Base-by-base conservation (phyloP, 2,113 vertebrate genomes). In the Otus sunia region DNA sequence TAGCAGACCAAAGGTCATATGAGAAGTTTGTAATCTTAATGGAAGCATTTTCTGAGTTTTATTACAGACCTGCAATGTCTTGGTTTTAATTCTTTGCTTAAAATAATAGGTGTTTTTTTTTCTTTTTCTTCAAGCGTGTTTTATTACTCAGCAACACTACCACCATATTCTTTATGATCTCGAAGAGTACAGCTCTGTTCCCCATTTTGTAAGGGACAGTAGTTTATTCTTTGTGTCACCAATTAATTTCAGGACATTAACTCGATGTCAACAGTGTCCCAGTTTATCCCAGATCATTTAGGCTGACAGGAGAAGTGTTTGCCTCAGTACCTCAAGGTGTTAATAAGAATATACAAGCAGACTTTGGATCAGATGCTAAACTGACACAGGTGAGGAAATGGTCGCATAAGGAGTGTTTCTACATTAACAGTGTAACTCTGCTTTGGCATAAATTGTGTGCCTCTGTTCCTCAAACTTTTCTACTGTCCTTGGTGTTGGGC, bases 221-320 rank as follows among this genome's bases (percentile, higher is more conserved):
- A 55, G 12, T 59, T 58, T 50, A 37, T 29, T 55, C 2, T 74
- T 78, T n/a, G 12, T 43, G 26, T 47, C 15, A 59, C 14, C 10
- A 79, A 79, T 41, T 59, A 9, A 94, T 90, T 90, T 82, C 29
- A 47, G 15, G 10, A 37, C 14, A 47, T 76, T 71, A 83, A 50
- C 9, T 1, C 0, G 1, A 3, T 50, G 19, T 77, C 58, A 77
- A 45, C 10, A 86, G 11, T 43, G 13, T 72, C 12, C 7, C 26
- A 39, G 3, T 55, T 82, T 90, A 45, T 53, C 25, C 10, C 50
- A 82, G 19, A 64, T 43, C 7, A 4, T 76, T 79, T 73, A 10
- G 32, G 3, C 18, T 77, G 47, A 18, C 26, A 76, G 34, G 9
- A 34, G 16, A 53, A 92, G 5, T 6, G 16, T 66, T 93, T 69